Evolutionary conservation across 2,888 invertebrate species (phyloP), one percentile per base, ranked within the genome.

Genomic region (Aporophyla lueneburgensis): DNA sequence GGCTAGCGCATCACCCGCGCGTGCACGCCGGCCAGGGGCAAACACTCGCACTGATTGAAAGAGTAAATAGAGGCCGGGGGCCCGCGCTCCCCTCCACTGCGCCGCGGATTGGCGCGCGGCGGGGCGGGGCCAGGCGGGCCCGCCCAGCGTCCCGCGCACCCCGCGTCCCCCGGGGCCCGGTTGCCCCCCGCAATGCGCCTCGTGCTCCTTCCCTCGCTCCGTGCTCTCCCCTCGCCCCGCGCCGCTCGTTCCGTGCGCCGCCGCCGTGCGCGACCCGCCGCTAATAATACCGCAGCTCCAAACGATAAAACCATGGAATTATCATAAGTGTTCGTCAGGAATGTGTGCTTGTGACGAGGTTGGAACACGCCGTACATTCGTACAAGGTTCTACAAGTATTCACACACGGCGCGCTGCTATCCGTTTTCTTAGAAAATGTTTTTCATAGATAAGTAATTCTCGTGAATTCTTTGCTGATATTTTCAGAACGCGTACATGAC

Each of bases 21-120:
- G 96, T 96, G 96, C 94, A 96, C 95, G 96, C 96, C 96, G 95
- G 94, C 95, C 95, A 93, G 96, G 94, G 95, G 96, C 96, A 96
- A 96, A 96, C 96, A 96, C 96, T 95, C 95, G 96, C 96, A 96
- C 96, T 97, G 97, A 97, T 97, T 97, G 97, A 96, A 97, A 97
- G 96, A 96, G 96, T 96, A 97, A 97, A 97, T 96, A 96, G 96
- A 95, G 92, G 94, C 94, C 92, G 86, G 94, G 95, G 96, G 96
- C 96, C 93, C 94, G 94, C 86, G 93, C 93, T 93, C 95, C 95
- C 95, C 96, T 92, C 94, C 95, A 95, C 93, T 89, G 87, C 86
- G 89, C 90, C 91, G 91, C 89, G 92, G 89, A 94, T 95, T 95
- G 95, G 93, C 92, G 94, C 92, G 86, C 87, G 83, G 82, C 71